Evolutionary conservation across 2,113 vertebrate genomes (phyloP).

Genomic region (Phaethon lepturus): DNA sequence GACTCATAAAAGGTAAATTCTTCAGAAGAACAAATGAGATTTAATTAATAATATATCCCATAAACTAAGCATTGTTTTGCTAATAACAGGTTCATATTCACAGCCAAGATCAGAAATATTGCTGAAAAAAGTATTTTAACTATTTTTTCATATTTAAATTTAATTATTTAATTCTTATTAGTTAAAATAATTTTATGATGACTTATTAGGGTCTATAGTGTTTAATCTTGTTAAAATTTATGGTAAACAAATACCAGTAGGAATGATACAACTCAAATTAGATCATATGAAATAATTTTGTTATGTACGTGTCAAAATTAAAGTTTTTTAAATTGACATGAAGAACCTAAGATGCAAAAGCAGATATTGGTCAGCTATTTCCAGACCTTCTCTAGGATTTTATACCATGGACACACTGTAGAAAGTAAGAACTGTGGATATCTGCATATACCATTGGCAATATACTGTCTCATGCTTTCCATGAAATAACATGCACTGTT

Average conservation of each 20-base stretch:
- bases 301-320: not conserved
- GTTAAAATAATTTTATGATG: not conserved
- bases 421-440: slow-evolving; percentile 2
- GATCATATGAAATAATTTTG: not conserved
- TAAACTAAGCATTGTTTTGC: not conserved
- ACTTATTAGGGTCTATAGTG: not conserved
- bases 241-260: not conserved
- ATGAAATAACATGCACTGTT: slow-evolving; percentile 36
- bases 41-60: not conserved
- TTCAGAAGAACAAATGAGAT: not conserved
- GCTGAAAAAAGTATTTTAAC: not conserved
- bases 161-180: not conserved
- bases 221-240: not conserved
- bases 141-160: not conserved
- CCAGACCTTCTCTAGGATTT: not conserved
- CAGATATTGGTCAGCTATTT: slow-evolving; percentile 42
- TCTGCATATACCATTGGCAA: not conserved
- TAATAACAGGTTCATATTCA: not conserved
- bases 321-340: slow-evolving; percentile 13
- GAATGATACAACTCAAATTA: not conserved
- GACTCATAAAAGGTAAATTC: not conserved
- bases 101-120: not conserved
- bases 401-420: not conserved
- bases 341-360: slow-evolving; percentile 19
- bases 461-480: slow-evolving; percentile 13